These are phyloP conservation scores for Akabosia matsudoensis DNA, from an alignment of 1,140 invertebrate genomes.

Conservation along the genomic window DNA sequence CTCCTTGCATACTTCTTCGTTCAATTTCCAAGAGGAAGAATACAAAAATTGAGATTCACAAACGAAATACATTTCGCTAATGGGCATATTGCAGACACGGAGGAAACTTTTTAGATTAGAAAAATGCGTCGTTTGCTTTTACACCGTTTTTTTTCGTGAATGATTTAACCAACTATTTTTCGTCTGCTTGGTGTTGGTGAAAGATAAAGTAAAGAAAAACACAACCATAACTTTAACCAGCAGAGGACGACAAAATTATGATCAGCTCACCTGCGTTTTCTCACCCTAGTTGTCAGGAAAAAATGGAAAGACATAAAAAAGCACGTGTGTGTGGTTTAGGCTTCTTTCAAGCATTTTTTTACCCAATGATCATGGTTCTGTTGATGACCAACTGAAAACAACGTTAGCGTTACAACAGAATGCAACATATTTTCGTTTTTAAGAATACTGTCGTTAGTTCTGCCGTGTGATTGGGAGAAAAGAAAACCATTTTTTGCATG, in stretches of 20 bases:
- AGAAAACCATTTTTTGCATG: slow-evolving; percentile 13
- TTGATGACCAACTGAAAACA: no score
- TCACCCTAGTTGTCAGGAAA: slow-evolving; percentile 2
- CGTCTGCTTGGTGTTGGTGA: background rate
- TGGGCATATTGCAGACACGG: no score
- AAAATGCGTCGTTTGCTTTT: background rate
- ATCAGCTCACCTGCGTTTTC: slow-evolving; percentile 12
- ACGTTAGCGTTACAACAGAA: background rate
- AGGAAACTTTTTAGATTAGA: background rate
- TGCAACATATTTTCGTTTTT: no score
- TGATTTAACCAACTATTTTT: no score
- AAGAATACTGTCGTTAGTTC: background rate
- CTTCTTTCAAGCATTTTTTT: no score
- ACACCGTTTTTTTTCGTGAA: no score
- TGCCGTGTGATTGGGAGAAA: no score
- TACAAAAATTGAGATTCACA: no score
- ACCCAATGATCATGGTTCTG: no score
- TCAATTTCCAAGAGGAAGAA: no score
- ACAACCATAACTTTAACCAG: background rate
- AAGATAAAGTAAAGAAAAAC: background rate
- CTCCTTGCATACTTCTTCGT: no score
- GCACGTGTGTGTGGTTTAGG: background rate
- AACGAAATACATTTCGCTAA: background rate
- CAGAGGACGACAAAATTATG: slow-evolving; percentile 7
- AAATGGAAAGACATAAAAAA: background rate